These are phyloP conservation scores for Hydrozoanthus gracilis DNA, from an alignment of 92 coral and sea anemone species.

Conservation along the genomic window DNA sequence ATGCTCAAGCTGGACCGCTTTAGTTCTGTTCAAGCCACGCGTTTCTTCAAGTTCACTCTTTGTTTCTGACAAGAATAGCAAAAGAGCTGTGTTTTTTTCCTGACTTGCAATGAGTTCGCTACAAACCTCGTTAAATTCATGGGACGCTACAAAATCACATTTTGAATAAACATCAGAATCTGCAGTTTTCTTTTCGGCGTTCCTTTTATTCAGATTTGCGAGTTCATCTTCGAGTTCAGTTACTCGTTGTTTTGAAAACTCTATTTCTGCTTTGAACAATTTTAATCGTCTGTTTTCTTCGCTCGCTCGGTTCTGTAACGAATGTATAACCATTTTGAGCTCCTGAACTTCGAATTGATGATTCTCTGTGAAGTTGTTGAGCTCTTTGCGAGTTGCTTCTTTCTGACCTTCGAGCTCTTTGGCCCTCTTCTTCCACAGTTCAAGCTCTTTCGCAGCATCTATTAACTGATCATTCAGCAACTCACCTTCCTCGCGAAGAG, in stretches of 20 bases:
- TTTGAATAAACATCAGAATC: slow-evolving; percentile 11
- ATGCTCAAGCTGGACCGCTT: slow-evolving; percentile 69
- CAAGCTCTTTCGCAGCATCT: slow-evolving; percentile 70
- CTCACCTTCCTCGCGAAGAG: slow-evolving; percentile 58
- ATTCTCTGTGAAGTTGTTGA: slow-evolving; percentile 49
- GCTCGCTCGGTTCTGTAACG: slow-evolving; percentile 7
- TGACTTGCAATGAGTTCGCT: slow-evolving; percentile 68
- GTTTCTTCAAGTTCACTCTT: slow-evolving; percentile 73
- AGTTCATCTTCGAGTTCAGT: slow-evolving; percentile 53
- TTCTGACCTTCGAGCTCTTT: slow-evolving; percentile 69
- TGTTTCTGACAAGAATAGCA: slow-evolving; percentile 48
- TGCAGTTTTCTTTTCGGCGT: background rate
- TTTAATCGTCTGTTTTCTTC: slow-evolving; percentile 7
- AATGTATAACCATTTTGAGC: background rate
- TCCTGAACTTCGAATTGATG: slow-evolving; percentile 64
- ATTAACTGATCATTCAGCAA: slow-evolving; percentile 61
- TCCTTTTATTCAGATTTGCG: slow-evolving; percentile 1
- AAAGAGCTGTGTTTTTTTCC: slow-evolving; percentile 55
- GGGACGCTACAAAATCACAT: slow-evolving; percentile 53
- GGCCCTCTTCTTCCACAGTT: slow-evolving; percentile 72
- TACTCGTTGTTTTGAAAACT: slow-evolving; percentile 63
- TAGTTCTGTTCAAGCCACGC: slow-evolving; percentile 59
- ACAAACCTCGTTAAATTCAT: slow-evolving; percentile 69
- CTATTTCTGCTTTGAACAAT: slow-evolving; percentile 55
- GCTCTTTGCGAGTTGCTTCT: slow-evolving; percentile 40